Conservation (phyloP, 2,113 vertebrate species). For the Cyanistes caeruleus region DNA sequence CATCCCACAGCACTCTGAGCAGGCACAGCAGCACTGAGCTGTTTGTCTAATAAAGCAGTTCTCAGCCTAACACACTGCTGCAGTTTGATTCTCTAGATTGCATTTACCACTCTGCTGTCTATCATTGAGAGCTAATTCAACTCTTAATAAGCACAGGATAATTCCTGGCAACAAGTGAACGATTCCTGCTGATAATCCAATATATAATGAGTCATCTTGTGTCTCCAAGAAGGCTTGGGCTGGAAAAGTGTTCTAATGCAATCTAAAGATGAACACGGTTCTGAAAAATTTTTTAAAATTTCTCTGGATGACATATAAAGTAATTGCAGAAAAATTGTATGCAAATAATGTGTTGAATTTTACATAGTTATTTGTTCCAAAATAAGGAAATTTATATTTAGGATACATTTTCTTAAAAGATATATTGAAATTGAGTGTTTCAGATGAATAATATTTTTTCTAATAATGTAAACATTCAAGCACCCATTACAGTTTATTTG, state of each 20-base stretch:
- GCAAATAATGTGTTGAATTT: background rate
- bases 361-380: background rate
- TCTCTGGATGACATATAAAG: background rate
- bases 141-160: background rate
- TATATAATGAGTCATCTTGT: background rate
- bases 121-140: background rate
- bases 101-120: background rate
- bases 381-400: background rate
- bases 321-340: background rate
- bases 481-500: background rate
- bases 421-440: background rate
- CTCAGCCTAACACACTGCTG: background rate
- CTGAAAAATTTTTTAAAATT: background rate
- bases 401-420: background rate
- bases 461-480: background rate
- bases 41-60: background rate
- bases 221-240: background rate
- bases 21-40: too few species aligned
- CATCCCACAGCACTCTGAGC: background rate
- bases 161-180: background rate
- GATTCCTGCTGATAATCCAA: background rate
- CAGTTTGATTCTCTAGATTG: background rate
- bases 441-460: background rate
- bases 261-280: background rate
- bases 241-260: background rate